phyloP scores from a whole-genome alignment of 2,888 invertebrate species.

The Nymphalis polychloros region DNA sequence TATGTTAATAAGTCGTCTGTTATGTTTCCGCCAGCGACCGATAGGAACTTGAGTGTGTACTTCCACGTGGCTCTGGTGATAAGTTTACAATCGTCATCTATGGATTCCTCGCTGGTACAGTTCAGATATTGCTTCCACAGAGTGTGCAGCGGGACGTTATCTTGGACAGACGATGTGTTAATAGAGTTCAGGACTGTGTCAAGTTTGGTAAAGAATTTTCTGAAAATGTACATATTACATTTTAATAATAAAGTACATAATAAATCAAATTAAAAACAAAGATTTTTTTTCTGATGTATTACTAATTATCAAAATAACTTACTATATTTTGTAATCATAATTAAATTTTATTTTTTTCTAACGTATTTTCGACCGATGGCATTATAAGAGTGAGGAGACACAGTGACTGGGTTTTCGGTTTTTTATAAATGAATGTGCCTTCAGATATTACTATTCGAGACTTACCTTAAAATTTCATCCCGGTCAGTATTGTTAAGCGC shows the following conservation, averaged over 20 bases:
- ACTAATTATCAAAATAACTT: too few relatives aligned
- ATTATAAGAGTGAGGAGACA: too few relatives aligned
- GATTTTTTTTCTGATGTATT: too few relatives aligned
- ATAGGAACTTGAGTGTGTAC: conserved; percentile 57
- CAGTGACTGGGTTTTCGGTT: too few relatives aligned
- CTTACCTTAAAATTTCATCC: conserved; percentile 54
- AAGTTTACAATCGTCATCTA: conserved; percentile 49
- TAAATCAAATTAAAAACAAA: too few relatives aligned
- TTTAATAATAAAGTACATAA: background rate
- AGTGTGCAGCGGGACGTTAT: conserved; percentile 47
- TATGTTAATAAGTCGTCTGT: conserved; percentile 62
- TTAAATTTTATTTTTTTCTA: too few relatives aligned
- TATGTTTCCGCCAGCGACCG: conserved; percentile 55
- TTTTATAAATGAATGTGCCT: too few relatives aligned
- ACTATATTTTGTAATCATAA: too few relatives aligned
- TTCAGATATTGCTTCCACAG: conserved; percentile 57
- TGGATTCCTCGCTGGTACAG: conserved; percentile 47
- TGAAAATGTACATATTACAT: conserved; percentile 40
- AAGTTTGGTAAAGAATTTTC: conserved; percentile 61
- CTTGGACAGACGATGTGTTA: conserved; percentile 42
- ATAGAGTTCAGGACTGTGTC: conserved; percentile 62
- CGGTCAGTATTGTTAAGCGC: conserved; percentile 51
- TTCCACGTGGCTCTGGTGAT: conserved; percentile 57
- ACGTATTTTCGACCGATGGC: too few relatives aligned
- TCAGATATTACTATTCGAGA: conserved; percentile 7